phyloP scores from a whole-genome alignment of 1,140 invertebrate genomes.

The Micrasema minimum region DNA sequence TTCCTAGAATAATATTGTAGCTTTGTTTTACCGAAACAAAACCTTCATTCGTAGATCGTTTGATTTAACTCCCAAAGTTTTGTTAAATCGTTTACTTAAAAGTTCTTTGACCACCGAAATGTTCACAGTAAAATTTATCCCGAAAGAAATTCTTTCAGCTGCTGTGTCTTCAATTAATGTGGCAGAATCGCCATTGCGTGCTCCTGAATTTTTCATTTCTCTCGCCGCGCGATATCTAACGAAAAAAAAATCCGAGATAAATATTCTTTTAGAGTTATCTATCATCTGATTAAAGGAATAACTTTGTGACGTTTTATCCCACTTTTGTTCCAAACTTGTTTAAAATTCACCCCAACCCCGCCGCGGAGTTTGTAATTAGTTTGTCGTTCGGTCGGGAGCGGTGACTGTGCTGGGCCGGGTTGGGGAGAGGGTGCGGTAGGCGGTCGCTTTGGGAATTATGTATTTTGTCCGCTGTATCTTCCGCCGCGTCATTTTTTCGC shows the following conservation, averaged over 20 bases:
- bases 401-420: neutral
- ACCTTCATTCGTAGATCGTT: neutral
- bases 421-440: neutral
- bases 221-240: constrained; percentile 1
- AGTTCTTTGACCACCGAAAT: constrained; percentile 5
- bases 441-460: constrained; percentile 24
- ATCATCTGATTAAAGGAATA: constrained; percentile 39
- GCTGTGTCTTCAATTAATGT: neutral
- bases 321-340: constrained; percentile 37
- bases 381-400: constrained; percentile 22
- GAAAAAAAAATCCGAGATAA: constrained; percentile 14
- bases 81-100: constrained; percentile 18
- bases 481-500: constrained; percentile 6
- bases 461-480: constrained; percentile 10
- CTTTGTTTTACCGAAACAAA: constrained; percentile 11
- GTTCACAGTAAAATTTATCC: constrained; percentile 7
- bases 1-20: neutral
- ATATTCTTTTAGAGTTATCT: constrained; percentile 36
- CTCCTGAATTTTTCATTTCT: neutral
- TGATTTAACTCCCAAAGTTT: constrained; percentile 17
- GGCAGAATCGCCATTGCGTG: neutral
- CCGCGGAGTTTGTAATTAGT: constrained; percentile 38
- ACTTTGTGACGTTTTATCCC: constrained; percentile 35
- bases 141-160: neutral
- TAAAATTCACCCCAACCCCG: constrained; percentile 34